phyloP scores from a whole-genome alignment of 2,113 vertebrate genomes.

The Pao palembangensis region DNA sequence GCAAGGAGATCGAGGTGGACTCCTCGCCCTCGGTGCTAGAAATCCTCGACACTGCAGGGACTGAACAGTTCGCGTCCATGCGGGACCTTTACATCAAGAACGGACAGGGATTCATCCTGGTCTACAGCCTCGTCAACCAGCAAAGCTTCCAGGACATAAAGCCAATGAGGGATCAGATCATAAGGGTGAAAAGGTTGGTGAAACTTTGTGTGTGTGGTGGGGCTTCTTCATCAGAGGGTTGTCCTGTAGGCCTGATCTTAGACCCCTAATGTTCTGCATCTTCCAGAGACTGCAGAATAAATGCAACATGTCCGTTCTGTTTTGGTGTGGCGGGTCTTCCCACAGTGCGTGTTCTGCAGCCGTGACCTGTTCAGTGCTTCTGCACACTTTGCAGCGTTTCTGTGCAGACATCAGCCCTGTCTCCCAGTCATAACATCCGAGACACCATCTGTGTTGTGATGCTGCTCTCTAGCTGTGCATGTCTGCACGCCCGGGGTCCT shows the following conservation, averaged over 20 bases:
- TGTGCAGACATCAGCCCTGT: conserved; percentile 8
- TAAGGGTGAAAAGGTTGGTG: conserved; percentile 90
- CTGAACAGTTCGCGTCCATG: conserved; percentile 97
- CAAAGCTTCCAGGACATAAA: conserved; percentile 97
- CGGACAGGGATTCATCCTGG: conserved; percentile 92
- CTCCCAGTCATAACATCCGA: too few species aligned
- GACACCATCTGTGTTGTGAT: too few species aligned
- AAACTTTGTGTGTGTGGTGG: too few species aligned
- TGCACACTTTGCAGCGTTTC: background rate
- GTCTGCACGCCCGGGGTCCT: conserved; percentile 18
- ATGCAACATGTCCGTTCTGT: conserved; percentile 19
- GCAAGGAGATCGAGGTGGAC: conserved; percentile 97
- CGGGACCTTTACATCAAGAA: conserved; percentile 97
- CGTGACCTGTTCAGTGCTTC: background rate
- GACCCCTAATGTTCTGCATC: conserved; percentile 30
- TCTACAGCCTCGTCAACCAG: conserved; percentile 95
- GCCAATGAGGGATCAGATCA: conserved; percentile 96
- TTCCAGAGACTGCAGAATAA: conserved; percentile 18
- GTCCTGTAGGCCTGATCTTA: conserved; percentile 30
- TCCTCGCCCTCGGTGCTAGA: conserved; percentile 93
- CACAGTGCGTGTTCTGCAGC: background rate
- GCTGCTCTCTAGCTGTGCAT: too few species aligned
- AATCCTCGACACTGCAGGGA: conserved; percentile 94
- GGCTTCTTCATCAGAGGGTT: conserved; percentile 5
- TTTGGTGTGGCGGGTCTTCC: conserved; percentile 23